Percentiles rank a stretch among this genome's conserved stretches.
phyloP scores from a whole-genome alignment of 2,888 invertebrate genomes.

The Cerastis leucographa region DNA sequence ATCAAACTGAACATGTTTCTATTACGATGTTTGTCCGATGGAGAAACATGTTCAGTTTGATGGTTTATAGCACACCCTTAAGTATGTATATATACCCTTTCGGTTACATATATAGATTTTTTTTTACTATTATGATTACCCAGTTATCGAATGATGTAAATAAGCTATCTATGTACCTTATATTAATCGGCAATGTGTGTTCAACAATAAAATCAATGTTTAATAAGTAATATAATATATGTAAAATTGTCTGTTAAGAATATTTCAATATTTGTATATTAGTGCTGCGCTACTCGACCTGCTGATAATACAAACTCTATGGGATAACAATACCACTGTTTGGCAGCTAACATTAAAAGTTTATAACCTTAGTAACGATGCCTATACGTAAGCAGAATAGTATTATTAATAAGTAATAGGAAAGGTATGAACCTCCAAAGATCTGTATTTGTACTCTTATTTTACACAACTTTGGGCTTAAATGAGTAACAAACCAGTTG shows the following conservation, averaged over 20 bases:
- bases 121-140: neutral
- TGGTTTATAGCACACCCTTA: no score
- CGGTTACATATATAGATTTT: no score
- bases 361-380: neutral
- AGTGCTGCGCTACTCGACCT: slow-evolving; percentile 4
- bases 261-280: slow-evolving; percentile 11
- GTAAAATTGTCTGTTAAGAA: slow-evolving; percentile 26
- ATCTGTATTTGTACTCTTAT: neutral
- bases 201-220: slow-evolving; percentile 39
- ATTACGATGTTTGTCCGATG: no score
- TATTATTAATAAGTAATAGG: neutral
- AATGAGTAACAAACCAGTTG: neutral
- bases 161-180: slow-evolving; percentile 15
- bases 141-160: slow-evolving; percentile 39
- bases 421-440: neutral
- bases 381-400: neutral
- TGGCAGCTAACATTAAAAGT: neutral
- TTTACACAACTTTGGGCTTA: neutral
- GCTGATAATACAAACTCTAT: neutral
- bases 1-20: no score
- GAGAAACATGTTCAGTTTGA: no score
- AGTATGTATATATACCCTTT: no score
- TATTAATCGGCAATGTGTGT: slow-evolving; percentile 36
- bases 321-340: neutral
- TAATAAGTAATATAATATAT: slow-evolving; percentile 4